Conservation (phyloP, 1,140 invertebrate species). For the Notospermus geniculatus region DNA sequence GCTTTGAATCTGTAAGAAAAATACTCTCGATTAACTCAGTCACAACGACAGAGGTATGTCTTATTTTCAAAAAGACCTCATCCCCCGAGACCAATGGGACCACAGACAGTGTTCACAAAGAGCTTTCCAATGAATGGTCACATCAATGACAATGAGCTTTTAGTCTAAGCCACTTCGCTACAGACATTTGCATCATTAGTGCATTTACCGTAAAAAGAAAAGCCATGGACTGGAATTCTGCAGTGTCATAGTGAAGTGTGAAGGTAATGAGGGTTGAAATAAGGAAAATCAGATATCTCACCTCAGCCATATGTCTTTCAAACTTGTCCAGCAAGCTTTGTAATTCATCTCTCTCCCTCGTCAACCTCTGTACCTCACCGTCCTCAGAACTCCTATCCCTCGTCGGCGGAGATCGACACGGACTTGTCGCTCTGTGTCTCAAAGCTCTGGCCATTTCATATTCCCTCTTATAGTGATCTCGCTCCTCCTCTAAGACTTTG, state of each 20-base stretch:
- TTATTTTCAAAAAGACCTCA: too few relatives aligned
- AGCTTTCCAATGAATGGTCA: too few relatives aligned
- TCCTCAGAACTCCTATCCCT: conserved; percentile 30
- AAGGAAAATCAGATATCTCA: conserved; percentile 16
- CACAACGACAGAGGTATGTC: too few relatives aligned
- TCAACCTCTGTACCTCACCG: conserved; percentile 40
- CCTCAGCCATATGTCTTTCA: conserved; percentile 56
- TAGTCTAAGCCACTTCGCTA: too few relatives aligned
- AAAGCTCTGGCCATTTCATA: conserved; percentile 42
- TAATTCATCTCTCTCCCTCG: conserved; percentile 53
- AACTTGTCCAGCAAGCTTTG: conserved; percentile 54
- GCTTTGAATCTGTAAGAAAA: conserved; percentile 49
- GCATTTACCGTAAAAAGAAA: background rate
- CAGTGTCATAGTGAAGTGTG: too few relatives aligned
- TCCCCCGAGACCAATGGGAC: too few relatives aligned
- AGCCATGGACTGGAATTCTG: background rate
- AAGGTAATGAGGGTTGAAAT: background rate
- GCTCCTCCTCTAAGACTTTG: conserved; percentile 49
- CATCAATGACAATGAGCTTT: too few relatives aligned
- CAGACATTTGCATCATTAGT: too few relatives aligned
- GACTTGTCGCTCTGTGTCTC: conserved; percentile 30
- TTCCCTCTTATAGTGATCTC: conserved; percentile 52
- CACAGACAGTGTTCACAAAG: too few relatives aligned
- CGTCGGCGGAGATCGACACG: conserved; percentile 35
- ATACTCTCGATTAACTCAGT: too few relatives aligned